Evolutionary conservation across 1,140 invertebrate species (phyloP).

Genomic region (Scaptodrosophila lebanonensis): DNA sequence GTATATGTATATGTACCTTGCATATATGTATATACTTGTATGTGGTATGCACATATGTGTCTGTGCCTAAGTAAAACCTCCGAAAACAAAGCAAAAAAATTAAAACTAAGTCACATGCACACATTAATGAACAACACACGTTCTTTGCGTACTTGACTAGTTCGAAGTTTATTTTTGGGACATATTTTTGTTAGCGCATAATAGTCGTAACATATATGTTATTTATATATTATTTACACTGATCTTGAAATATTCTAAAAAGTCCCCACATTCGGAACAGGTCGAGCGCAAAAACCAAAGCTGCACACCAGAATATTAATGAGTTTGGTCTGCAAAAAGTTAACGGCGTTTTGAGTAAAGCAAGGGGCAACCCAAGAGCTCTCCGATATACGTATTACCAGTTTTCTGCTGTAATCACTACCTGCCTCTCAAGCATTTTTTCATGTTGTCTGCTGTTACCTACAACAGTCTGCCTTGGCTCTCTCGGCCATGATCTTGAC

Average conservation of each 20-base stretch:
- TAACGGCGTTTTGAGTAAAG: not conserved
- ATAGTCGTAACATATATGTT: conserved; percentile 17
- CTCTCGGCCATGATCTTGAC: conserved; percentile 75
- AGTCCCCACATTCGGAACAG: too few species aligned
- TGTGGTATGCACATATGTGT: too few species aligned
- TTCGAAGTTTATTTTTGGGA: conserved; percentile 14
- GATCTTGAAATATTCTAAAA: conserved; percentile 20
- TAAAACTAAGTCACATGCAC: conserved; percentile 9
- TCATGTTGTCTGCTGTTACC: too few species aligned
- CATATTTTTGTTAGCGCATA: conserved; percentile 15
- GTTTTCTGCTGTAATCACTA: not conserved
- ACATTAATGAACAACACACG: conserved; percentile 35
- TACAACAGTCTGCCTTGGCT: not conserved
- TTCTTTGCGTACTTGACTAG: conserved; percentile 24
- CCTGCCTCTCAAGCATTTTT: not conserved
- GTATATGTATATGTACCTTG: too few species aligned
- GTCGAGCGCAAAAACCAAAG: too few species aligned
- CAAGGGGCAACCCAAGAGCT: not conserved
- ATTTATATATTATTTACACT: conserved; percentile 7
- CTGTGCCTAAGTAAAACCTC: too few species aligned
- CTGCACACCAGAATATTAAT: too few species aligned
- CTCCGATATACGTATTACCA: not conserved
- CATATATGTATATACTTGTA: too few species aligned
- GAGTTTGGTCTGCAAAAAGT: conserved; percentile 1
- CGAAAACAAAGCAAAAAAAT: conserved; percentile 8